Percentiles rank a stretch among this genome's conserved stretches.
phyloP scores from a whole-genome alignment of 92 coral and sea anemone genomes.

The Parazoanthus swiftii region DNA sequence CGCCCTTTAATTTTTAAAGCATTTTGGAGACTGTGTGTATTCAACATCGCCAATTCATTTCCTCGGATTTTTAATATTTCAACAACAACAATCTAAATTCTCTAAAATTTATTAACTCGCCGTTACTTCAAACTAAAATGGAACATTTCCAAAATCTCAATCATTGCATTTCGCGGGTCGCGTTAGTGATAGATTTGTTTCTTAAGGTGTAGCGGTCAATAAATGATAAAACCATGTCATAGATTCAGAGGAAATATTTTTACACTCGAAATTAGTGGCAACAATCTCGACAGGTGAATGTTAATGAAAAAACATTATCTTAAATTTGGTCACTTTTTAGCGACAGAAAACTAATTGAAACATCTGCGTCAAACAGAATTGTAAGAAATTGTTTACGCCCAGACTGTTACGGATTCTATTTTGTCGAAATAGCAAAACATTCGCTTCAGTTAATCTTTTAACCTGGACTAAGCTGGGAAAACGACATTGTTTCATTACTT shows the following conservation, averaged over 20 bases:
- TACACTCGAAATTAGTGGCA: not conserved
- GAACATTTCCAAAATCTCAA: not conserved
- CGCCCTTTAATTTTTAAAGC: not conserved
- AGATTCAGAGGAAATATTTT: not conserved
- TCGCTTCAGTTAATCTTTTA: conserved; percentile 17
- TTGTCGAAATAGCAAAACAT: not conserved
- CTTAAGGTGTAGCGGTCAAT: not conserved
- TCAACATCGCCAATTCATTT: not conserved
- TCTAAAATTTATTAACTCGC: not conserved
- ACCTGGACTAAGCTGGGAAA: not conserved
- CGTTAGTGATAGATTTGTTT: conserved; percentile 2
- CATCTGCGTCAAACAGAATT: conserved; percentile 10
- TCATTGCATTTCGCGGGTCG: not conserved
- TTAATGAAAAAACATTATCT: conserved; percentile 18
- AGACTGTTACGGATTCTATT: not conserved
- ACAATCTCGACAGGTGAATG: conserved; percentile 16
- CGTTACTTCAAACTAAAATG: not conserved
- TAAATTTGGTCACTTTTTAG: conserved; percentile 23
- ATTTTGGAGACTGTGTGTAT: not conserved
- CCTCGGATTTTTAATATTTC: not conserved
- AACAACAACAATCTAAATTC: not conserved
- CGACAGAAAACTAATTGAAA: conserved; percentile 27
- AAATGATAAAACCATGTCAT: not conserved
- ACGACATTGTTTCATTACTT: not conserved
- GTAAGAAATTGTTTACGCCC: not conserved